Evolutionary conservation across 1,140 invertebrate species (phyloP).

Genomic region (Lepidostoma basale): DNA sequence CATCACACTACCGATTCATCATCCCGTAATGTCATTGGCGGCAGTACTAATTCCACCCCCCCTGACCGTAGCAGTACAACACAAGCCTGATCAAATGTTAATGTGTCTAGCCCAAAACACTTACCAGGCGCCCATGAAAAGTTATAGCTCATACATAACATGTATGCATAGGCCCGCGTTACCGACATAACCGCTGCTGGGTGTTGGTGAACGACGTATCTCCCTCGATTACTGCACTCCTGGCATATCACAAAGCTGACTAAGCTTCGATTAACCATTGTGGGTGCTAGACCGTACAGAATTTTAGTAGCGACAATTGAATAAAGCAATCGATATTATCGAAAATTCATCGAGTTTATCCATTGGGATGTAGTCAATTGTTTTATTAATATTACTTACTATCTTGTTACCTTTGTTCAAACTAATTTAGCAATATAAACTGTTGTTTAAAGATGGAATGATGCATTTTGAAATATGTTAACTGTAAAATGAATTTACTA

Average conservation of each 20-base stretch:
- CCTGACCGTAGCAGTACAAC: not conserved
- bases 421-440: too few relatives aligned
- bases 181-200: not conserved
- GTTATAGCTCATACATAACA: constrained; percentile 17
- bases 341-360: too few relatives aligned
- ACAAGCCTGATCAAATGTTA: constrained; percentile 35
- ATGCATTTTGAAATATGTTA: too few relatives aligned
- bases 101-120: constrained; percentile 40
- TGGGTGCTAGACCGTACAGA: not conserved
- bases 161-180: not conserved
- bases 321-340: too few relatives aligned
- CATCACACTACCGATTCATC: too few relatives aligned
- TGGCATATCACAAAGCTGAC: not conserved
- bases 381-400: too few relatives aligned
- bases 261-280: constrained; percentile 1
- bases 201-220: not conserved
- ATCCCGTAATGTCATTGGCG: constrained; percentile 8
- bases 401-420: too few relatives aligned
- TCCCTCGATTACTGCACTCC: not conserved
- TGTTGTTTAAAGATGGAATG: too few relatives aligned
- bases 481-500: too few relatives aligned
- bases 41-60: not conserved
- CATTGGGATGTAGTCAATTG: too few relatives aligned
- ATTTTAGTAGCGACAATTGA: too few relatives aligned
- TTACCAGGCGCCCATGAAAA: constrained; percentile 31